Percentiles rank a stretch among this genome's conserved stretches.
Evolutionary conservation across 2,113 vertebrate species (phyloP).

Genomic region (Felis chaus): DNA sequence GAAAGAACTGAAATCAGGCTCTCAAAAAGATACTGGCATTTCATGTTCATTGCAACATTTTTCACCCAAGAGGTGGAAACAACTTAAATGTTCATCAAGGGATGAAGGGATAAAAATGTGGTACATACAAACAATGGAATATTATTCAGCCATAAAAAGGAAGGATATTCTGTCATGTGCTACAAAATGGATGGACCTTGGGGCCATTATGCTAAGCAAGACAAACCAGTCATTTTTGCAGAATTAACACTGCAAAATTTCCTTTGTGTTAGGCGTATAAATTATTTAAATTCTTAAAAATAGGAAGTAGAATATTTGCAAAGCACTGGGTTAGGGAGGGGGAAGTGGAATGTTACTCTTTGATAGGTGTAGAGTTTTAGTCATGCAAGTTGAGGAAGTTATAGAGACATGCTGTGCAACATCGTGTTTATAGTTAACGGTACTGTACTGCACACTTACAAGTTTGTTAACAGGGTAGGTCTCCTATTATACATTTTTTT

Average conservation of each 20-base stretch:
- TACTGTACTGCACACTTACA: neutral
- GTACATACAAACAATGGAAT: neutral
- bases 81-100: neutral
- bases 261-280: neutral
- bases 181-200: neutral
- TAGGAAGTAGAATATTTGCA: neutral
- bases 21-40: neutral
- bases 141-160: neutral
- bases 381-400: neutral
- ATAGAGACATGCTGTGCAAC: neutral
- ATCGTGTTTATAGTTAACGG: neutral
- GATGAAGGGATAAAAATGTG: neutral
- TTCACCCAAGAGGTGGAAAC: neutral
- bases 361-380: neutral
- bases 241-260: neutral
- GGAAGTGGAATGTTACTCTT: neutral
- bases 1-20: neutral
- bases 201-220: neutral
- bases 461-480: neutral
- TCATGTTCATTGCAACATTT: neutral
- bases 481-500: neutral
- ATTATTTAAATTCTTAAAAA: neutral
- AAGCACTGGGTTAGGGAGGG: neutral
- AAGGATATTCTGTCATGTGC: neutral
- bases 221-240: neutral